Conservation (phyloP, 2,797 vertebrate species). For the Epinephelus coioides region DNA sequence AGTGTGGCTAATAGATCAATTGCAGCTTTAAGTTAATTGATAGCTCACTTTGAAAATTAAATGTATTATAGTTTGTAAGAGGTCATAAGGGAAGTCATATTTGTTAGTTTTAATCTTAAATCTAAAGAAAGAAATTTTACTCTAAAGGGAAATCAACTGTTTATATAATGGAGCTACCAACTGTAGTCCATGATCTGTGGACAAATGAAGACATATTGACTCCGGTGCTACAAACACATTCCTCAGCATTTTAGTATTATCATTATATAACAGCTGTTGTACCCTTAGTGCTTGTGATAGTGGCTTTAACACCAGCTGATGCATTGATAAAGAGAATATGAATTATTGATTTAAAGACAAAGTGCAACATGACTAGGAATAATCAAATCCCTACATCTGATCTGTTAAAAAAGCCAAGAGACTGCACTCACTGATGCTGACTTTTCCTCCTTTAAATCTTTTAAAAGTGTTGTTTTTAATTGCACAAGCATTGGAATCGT, state of each 20-base stretch:
- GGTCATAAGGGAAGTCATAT: neutral
- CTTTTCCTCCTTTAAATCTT: constrained; percentile 51
- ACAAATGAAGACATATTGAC: neutral
- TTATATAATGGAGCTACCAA: neutral
- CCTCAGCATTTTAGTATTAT: neutral
- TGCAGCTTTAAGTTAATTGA: neutral
- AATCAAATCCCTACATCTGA: constrained; percentile 31
- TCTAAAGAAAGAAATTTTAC: neutral
- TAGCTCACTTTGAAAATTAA: neutral
- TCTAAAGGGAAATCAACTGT: neutral
- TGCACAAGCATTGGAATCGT: constrained; percentile 51
- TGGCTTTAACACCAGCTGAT: constrained; percentile 27
- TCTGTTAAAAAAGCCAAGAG: constrained; percentile 16
- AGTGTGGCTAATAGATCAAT: neutral
- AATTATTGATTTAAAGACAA: constrained; percentile 45
- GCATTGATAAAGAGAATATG: constrained; percentile 29
- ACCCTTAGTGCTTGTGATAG: neutral
- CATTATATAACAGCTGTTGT: neutral
- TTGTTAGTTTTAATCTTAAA: neutral
- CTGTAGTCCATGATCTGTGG: neutral
- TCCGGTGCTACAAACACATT: neutral
- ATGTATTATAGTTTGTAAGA: neutral
- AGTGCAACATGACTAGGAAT: constrained; percentile 55
- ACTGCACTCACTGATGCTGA: neutral
- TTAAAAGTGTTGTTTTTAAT: constrained; percentile 68